Evolutionary conservation across 35 echinoderm and acorn worm genomes (phyloP).

Genomic region (Ptychodera flava): DNA sequence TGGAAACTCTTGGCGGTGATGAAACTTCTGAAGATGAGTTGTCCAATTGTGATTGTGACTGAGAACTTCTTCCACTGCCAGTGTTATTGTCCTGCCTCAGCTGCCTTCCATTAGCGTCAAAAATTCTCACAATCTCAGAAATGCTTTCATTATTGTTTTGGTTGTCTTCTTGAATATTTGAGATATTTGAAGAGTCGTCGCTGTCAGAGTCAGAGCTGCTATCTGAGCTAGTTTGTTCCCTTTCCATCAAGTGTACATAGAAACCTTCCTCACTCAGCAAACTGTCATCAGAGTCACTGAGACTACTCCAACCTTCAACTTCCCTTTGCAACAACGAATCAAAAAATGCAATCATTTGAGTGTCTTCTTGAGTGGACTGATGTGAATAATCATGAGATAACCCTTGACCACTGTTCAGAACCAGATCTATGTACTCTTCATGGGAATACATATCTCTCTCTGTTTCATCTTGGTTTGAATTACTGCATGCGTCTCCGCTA

Average conservation of each 20-base stretch:
- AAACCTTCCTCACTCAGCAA: not conserved
- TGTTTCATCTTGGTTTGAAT: conserved; percentile 18
- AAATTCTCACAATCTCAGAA: not conserved
- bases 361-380: conserved; percentile 90
- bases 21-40: not conserved
- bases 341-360: conserved; percentile 98
- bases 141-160: not conserved
- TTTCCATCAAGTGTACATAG: not conserved
- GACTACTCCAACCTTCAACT: conserved; percentile 81
- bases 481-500: not conserved
- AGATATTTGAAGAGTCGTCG: not conserved
- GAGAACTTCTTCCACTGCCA: not conserved
- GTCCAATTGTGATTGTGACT: not conserved
- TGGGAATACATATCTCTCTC: conserved; percentile 78
- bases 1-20: not conserved
- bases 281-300: conserved; percentile 74
- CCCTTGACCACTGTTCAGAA: conserved; percentile 79
- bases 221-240: not conserved
- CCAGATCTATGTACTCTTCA: conserved; percentile 89
- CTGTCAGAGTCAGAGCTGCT: not conserved
- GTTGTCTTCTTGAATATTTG: not conserved
- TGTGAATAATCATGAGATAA: conserved; percentile 85
- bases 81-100: not conserved
- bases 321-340: conserved; percentile 92
- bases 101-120: not conserved